Evolutionary conservation across 1,140 invertebrate genomes (phyloP).

Genomic region (Caenorhabditis brenneri): DNA sequence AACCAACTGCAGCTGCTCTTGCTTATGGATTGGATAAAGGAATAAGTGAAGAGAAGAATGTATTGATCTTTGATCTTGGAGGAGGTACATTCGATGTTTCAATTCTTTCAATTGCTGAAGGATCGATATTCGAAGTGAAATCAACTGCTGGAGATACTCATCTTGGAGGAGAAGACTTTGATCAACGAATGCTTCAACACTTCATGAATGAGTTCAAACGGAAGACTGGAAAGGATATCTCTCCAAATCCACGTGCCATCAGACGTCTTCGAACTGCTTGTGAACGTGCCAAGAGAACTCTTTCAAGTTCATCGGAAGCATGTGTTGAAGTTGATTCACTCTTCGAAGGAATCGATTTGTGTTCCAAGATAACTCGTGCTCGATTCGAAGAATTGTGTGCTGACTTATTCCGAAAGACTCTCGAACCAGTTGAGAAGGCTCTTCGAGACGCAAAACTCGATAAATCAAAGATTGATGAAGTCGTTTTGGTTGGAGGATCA

Average conservation of each 20-base stretch:
- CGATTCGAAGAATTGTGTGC: constrained; percentile 89
- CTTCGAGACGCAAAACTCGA: constrained; percentile 80
- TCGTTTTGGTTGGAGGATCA: constrained; percentile 83
- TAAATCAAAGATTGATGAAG: constrained; percentile 79
- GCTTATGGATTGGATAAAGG: constrained; percentile 74
- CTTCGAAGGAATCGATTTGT: constrained; percentile 92
- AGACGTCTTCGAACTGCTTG: constrained; percentile 87
- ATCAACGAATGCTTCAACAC: constrained; percentile 60
- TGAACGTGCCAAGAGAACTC: constrained; percentile 89
- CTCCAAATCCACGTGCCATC: constrained; percentile 76
- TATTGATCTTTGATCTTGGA: constrained; percentile 74
- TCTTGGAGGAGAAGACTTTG: constrained; percentile 73
- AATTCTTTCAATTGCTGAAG: constrained; percentile 84
- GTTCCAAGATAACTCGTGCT: constrained; percentile 88
- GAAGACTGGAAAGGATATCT: constrained; percentile 73
- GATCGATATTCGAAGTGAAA: constrained; percentile 71
- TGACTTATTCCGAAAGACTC: constrained; percentile 82
- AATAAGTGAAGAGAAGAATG: constrained; percentile 72
- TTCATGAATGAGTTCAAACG: constrained; percentile 51
- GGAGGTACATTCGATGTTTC: constrained; percentile 81
- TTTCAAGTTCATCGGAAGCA: constrained; percentile 89
- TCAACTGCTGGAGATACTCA: constrained; percentile 60
- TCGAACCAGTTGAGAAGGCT: constrained; percentile 86
- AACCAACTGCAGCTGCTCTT: constrained; percentile 73
- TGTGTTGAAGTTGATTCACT: constrained; percentile 91